phyloP scores from a whole-genome alignment of 1,140 invertebrate species.

The Goniozus legneri region DNA sequence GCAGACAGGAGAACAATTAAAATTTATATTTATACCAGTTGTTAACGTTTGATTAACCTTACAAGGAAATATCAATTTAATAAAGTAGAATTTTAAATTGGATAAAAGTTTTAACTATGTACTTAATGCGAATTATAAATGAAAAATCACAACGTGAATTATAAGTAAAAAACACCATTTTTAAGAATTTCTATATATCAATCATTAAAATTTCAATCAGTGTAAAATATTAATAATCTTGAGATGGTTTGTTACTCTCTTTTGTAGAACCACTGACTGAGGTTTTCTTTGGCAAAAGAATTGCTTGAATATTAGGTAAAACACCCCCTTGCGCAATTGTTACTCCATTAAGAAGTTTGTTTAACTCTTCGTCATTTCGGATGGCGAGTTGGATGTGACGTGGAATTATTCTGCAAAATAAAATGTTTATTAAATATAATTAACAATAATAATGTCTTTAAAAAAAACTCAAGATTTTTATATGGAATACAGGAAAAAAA shows the following conservation, averaged over 20 bases:
- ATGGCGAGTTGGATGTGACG: slow-evolving; percentile 75
- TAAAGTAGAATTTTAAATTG: too few species aligned
- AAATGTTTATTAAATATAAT: background rate
- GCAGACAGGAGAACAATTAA: too few species aligned
- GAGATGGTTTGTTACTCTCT: slow-evolving; percentile 33
- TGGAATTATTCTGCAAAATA: slow-evolving; percentile 62
- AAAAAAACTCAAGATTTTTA: too few species aligned
- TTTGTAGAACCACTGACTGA: slow-evolving; percentile 36
- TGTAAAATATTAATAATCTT: slow-evolving; percentile 31
- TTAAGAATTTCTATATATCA: slow-evolving; percentile 4
- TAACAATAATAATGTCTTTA: too few species aligned
- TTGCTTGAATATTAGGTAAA: slow-evolving; percentile 71
- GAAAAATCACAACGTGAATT: too few species aligned
- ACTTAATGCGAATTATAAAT: too few species aligned
- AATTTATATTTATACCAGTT: too few species aligned
- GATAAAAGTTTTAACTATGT: too few species aligned
- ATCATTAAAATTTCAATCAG: background rate
- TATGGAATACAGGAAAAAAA: too few species aligned
- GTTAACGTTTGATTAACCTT: too few species aligned
- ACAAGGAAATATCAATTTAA: too few species aligned
- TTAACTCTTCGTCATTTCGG: slow-evolving; percentile 77
- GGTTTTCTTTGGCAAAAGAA: slow-evolving; percentile 69
- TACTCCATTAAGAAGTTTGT: slow-evolving; percentile 70
- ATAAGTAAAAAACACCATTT: slow-evolving; percentile 3
- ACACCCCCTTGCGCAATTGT: slow-evolving; percentile 78